Evolutionary conservation across 2,113 vertebrate species (phyloP).

Genomic region (Trematocara variabile): DNA sequence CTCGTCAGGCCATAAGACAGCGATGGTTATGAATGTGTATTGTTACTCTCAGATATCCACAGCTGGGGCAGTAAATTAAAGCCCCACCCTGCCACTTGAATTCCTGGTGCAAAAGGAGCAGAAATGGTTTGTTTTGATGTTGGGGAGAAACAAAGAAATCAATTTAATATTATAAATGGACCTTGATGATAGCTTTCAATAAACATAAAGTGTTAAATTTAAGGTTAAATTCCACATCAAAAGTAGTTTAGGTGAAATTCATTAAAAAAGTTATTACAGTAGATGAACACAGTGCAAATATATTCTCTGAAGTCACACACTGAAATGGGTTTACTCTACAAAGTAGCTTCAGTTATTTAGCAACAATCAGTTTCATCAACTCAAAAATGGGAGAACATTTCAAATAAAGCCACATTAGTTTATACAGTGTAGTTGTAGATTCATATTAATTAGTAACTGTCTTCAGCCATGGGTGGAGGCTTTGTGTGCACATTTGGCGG

Average conservation of each 20-base stretch:
- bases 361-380: neutral
- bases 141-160: neutral
- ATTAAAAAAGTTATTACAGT: neutral
- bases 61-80: slow-evolving; percentile 19
- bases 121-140: neutral
- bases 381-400: neutral
- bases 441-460: neutral
- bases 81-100: neutral
- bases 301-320: neutral
- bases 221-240: neutral
- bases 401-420: neutral
- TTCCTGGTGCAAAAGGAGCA: neutral
- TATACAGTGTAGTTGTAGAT: neutral
- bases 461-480: neutral
- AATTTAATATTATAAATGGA: neutral
- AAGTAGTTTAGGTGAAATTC: neutral
- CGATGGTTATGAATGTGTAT: neutral
- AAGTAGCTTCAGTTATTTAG: neutral
- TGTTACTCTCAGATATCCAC: neutral
- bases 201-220: neutral
- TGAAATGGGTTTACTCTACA: neutral
- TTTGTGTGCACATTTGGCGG: neutral
- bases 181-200: neutral
- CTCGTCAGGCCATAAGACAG: neutral
- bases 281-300: neutral